phyloP scores from a whole-genome alignment of 2,797 vertebrate species.

The Cephalopachus bancanus region DNA sequence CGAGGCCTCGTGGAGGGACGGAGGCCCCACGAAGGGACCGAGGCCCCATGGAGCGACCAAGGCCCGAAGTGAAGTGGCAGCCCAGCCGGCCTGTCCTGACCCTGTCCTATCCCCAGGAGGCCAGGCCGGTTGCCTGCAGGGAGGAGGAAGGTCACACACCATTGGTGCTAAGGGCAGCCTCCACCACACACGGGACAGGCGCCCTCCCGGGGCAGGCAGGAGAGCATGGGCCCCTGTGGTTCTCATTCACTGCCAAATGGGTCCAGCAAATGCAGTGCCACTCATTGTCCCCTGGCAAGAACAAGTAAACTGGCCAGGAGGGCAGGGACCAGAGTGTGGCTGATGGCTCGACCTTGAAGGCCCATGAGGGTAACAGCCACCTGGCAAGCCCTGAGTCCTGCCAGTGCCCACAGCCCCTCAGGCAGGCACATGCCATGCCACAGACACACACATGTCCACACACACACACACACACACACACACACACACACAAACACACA shows the following conservation, averaged over 20 bases:
- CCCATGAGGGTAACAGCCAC: slow-evolving; percentile 70
- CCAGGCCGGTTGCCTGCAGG: background rate
- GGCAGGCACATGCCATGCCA: fast-evolving
- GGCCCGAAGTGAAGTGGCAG: fast-evolving
- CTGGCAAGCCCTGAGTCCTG: background rate
- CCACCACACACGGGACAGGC: background rate
- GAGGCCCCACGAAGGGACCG: too few species aligned
- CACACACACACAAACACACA: background rate
- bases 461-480: too few species aligned
- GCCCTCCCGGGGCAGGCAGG: fast-evolving
- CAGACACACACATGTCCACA: too few species aligned
- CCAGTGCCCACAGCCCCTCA: background rate
- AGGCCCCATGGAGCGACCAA: too few species aligned
- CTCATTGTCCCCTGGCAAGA: slow-evolving; percentile 82
- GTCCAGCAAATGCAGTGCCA: slow-evolving; percentile 79
- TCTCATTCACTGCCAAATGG: slow-evolving; percentile 78
- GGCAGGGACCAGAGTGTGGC: slow-evolving; percentile 72
- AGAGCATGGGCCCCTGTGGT: background rate
- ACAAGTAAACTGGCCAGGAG: slow-evolving; percentile 84
- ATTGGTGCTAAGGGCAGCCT: background rate
- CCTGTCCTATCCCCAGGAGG: background rate
- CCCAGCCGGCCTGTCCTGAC: background rate
- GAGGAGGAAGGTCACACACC: background rate
- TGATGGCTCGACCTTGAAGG: slow-evolving; percentile 82
- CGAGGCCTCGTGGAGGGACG: too few species aligned